These are phyloP conservation scores for Hypomecis punctinalis DNA, from an alignment of 2,888 invertebrate genomes.

Conservation along the genomic window DNA sequence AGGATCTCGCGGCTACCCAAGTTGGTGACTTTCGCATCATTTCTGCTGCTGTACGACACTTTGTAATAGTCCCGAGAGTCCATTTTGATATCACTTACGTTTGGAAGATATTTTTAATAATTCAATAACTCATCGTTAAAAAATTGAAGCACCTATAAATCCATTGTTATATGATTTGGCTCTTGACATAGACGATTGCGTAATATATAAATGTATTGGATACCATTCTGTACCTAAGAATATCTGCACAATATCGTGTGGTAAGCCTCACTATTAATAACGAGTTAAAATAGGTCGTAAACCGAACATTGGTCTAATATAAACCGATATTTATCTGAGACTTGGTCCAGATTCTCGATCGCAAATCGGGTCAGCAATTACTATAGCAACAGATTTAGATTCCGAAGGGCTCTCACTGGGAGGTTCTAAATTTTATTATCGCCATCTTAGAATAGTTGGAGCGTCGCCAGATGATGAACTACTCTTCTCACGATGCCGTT, in stretches of 20 bases:
- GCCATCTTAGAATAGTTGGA: constrained; percentile 54
- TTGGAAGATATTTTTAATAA: constrained; percentile 19
- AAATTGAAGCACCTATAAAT: constrained; percentile 48
- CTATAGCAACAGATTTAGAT: constrained; percentile 57
- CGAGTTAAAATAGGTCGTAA: constrained; percentile 21
- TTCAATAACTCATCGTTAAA: constrained; percentile 41
- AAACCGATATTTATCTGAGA: constrained; percentile 34
- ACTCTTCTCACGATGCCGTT: constrained; percentile 38
- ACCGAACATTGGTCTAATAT: constrained; percentile 31
- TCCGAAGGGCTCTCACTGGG: constrained; percentile 61
- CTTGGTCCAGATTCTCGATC: constrained; percentile 48
- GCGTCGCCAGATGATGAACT: constrained; percentile 54
- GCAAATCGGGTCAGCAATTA: constrained; percentile 64
- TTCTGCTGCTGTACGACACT: constrained; percentile 67
- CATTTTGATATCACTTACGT: constrained; percentile 59
- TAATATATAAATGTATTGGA: constrained; percentile 63
- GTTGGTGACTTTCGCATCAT: constrained; percentile 55
- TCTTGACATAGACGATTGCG: constrained; percentile 48
- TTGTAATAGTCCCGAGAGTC: constrained; percentile 75
- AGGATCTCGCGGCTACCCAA: constrained; percentile 63
- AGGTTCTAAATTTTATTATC: constrained; percentile 57
- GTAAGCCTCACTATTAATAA: constrained; percentile 31
- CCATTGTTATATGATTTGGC: constrained; percentile 33
- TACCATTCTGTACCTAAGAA: constrained; percentile 54
- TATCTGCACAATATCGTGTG: constrained; percentile 27